phyloP scores from a whole-genome alignment of 1,140 invertebrate genomes.

The Dreissena polymorpha region DNA sequence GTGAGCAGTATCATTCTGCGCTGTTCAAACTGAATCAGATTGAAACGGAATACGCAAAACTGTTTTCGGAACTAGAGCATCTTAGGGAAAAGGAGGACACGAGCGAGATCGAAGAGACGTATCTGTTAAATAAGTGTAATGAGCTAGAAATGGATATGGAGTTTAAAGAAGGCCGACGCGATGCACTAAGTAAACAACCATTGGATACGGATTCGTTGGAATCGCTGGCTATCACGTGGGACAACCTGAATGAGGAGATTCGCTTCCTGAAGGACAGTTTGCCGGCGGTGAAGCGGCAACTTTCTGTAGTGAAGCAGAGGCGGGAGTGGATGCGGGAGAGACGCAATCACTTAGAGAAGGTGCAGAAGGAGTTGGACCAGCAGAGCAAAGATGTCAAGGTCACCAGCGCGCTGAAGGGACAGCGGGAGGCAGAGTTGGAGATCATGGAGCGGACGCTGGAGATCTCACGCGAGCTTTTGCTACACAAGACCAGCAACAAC shows the following conservation, averaged over 20 bases:
- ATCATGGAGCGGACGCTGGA: slow-evolving; percentile 59
- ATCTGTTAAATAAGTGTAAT: slow-evolving; percentile 57
- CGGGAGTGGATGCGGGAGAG: slow-evolving; percentile 63
- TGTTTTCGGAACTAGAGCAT: slow-evolving; percentile 45
- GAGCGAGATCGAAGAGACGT: slow-evolving; percentile 60
- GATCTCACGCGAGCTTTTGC: slow-evolving; percentile 58
- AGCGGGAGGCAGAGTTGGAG: slow-evolving; percentile 54
- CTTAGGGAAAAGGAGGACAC: slow-evolving; percentile 59
- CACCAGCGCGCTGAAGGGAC: slow-evolving; percentile 45
- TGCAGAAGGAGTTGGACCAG: slow-evolving; percentile 48
- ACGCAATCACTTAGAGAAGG: slow-evolving; percentile 37
- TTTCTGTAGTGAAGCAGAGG: slow-evolving; percentile 56
- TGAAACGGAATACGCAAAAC: slow-evolving; percentile 54
- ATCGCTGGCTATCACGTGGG: slow-evolving; percentile 55
- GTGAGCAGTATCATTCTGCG: slow-evolving; percentile 62
- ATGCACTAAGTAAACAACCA: slow-evolving; percentile 54
- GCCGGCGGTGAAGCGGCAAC: slow-evolving; percentile 55
- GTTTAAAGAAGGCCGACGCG: slow-evolving; percentile 63
- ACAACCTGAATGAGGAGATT: slow-evolving; percentile 62
- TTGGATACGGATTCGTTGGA: slow-evolving; percentile 38
- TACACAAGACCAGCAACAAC: slow-evolving; percentile 66
- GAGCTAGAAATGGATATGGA: slow-evolving; percentile 67
- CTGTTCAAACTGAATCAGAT: slow-evolving; percentile 61
- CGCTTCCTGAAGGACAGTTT: slow-evolving; percentile 59
- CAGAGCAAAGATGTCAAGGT: slow-evolving; percentile 50